A percentile compares a stretch with the other conserved stretches of the same genome.
These are phyloP conservation scores for Drosophila guanche DNA, from an alignment of 1,140 invertebrate species.

Conservation along the genomic window DNA sequence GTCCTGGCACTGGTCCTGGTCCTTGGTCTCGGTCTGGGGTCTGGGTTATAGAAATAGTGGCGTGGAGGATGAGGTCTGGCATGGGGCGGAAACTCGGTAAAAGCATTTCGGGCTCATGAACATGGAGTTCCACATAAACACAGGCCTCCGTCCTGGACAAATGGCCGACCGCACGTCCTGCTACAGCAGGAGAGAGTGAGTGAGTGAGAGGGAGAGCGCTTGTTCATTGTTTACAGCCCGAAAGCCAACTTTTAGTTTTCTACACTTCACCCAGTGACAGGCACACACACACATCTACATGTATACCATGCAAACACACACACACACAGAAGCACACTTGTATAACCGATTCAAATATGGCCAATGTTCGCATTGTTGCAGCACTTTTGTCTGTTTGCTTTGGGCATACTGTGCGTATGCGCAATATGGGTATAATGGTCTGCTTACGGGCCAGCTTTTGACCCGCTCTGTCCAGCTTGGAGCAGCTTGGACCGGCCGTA, in stretches of 20 bases:
- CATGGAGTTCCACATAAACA: slow-evolving; percentile 59
- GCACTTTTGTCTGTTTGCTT: slow-evolving; percentile 70
- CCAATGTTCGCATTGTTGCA: slow-evolving; percentile 71
- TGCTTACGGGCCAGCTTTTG: slow-evolving; percentile 21
- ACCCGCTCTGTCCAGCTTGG: slow-evolving; percentile 5
- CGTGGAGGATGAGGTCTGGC: slow-evolving; percentile 46
- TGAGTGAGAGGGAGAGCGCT: slow-evolving; percentile 14
- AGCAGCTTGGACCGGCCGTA: slow-evolving; percentile 8
- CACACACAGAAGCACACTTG: slow-evolving; percentile 19
- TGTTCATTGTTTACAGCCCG: slow-evolving; percentile 65
- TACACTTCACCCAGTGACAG: slow-evolving; percentile 61
- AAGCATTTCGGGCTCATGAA: slow-evolving; percentile 69
- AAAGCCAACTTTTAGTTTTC: slow-evolving; percentile 79
- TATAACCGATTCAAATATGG: slow-evolving; percentile 71
- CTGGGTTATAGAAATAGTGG: too few relatives aligned
- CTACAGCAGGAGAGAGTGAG: slow-evolving; percentile 16
- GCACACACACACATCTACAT: slow-evolving; percentile 18
- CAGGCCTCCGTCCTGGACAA: slow-evolving; percentile 65
- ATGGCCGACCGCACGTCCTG: slow-evolving; percentile 70
- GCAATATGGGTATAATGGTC: slow-evolving; percentile 55
- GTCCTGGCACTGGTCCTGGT: not conserved
- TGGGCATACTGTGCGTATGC: slow-evolving; percentile 74
- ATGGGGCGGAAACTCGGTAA: slow-evolving; percentile 76
- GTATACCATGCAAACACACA: slow-evolving; percentile 4
- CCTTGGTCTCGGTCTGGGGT: not conserved